phyloP scores from a whole-genome alignment of 2,888 invertebrate species.

The Torymus auratus region DNA sequence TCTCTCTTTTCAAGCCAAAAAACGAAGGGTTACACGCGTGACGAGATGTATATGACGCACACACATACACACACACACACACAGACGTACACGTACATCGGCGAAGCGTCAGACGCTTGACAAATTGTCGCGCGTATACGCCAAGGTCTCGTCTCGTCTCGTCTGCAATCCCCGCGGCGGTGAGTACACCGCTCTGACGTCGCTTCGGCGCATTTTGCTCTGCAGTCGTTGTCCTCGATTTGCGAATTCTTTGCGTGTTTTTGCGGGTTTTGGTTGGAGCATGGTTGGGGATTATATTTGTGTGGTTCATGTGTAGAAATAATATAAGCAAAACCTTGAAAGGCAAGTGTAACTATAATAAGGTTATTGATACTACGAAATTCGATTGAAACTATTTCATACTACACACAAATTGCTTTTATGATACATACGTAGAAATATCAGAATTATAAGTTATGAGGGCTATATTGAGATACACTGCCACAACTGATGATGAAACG shows the following conservation, averaged over 20 bases:
- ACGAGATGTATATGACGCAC: conserved; percentile 66
- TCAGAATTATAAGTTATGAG: too few species aligned
- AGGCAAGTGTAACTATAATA: too few species aligned
- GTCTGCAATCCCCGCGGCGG: conserved; percentile 29
- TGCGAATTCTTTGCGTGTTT: neutral
- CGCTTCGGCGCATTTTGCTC: too few species aligned
- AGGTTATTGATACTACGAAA: too few species aligned
- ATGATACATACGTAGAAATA: too few species aligned
- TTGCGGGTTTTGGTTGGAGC: neutral
- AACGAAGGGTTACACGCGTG: conserved; percentile 40
- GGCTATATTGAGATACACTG: conserved; percentile 15
- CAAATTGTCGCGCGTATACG: conserved; percentile 64
- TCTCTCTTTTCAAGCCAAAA: too few species aligned
- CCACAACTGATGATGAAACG: neutral
- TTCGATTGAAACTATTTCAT: too few species aligned
- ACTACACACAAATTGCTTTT: too few species aligned
- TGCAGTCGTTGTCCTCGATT: neutral
- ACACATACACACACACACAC: conserved; percentile 53
- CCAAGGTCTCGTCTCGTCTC: neutral
- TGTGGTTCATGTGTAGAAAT: too few species aligned
- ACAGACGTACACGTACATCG: conserved; percentile 65
- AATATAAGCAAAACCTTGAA: too few species aligned
- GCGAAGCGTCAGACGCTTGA: conserved; percentile 69
- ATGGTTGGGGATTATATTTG: too few species aligned
- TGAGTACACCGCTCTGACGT: too few species aligned